Base-by-base conservation (phyloP, 2,113 vertebrate species). In the Hippocampus abdominalis region DNA sequence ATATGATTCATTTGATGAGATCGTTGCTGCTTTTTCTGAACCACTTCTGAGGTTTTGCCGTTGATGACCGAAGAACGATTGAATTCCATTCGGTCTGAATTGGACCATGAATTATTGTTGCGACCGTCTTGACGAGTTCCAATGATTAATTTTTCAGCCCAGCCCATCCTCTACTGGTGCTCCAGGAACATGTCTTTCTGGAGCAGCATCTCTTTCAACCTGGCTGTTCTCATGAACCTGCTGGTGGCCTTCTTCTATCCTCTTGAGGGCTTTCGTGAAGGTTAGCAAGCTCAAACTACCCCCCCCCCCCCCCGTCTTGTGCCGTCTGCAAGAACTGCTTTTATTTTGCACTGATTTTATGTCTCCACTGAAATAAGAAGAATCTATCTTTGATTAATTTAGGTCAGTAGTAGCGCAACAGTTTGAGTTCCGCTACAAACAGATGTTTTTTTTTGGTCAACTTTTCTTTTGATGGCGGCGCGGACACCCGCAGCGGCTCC, bases 161-260 rank as follows among this genome's bases (percentile, higher is more conserved):
- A 98, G 81, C 96, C 96, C 3, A 93, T 98, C 67, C 89, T 98
- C 0, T 98, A 98, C 87, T 99, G 96, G 97, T 99, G 96, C 71
- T 97, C 97, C 77, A 92, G 97, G 71, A 98, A 99, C 92, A 99
- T 99, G 96, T 97, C 97, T 13, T 95, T 99, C 90, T 99, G 96
- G 97, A 97, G 97, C 91, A 98, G 94, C 83, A 97, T 99, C 73
- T 99, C 97, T 46, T 99, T 98, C 72, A 99, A 99, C 91, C 91
- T 99, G 89, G 96, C 96, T 1, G 96, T 99, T 51, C 95, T 99
- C 65, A 98, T 99, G 96, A 99, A 99, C 85, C 91, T 99, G 81
- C 92, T 98, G 0, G 97, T 99, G 79, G 97, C 96, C 1, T 98
- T 99, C 89, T 99, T 99, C 92, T 99, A 99, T 79, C 97, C 97